These are phyloP conservation scores for Drosophila leontia DNA, from an alignment of 1,140 invertebrate genomes.

Conservation along the genomic window DNA sequence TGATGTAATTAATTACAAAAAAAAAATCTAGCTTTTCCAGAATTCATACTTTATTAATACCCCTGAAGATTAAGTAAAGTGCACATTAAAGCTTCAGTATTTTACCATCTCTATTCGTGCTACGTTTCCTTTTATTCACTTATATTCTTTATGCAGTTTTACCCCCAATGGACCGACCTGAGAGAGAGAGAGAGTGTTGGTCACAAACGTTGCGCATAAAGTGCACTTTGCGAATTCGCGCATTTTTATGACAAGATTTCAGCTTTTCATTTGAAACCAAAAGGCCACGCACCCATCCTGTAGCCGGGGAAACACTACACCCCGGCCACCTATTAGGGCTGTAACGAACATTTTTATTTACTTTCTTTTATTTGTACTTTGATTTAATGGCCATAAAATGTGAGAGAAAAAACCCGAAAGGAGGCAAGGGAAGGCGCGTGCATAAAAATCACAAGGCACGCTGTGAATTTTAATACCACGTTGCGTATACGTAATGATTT, in stretches of 20 bases:
- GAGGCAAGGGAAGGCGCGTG: constrained; percentile 37
- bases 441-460: constrained; percentile 66
- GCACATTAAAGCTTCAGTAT: background rate
- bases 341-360: constrained; percentile 75
- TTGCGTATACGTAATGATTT: constrained; percentile 75
- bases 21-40: background rate
- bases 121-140: constrained; percentile 19
- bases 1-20: constrained; percentile 5
- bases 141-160: constrained; percentile 36
- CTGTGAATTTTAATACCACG: constrained; percentile 75
- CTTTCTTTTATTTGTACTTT: constrained; percentile 79
- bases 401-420: background rate
- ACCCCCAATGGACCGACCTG: constrained; percentile 6
- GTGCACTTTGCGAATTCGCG: constrained; percentile 80
- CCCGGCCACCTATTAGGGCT: constrained; percentile 46
- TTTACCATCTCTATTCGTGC: constrained; percentile 3
- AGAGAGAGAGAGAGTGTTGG: constrained; percentile 16
- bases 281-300: constrained; percentile 28
- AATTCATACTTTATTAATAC: background rate
- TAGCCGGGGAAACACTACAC: background rate
- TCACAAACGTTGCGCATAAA: constrained; percentile 64
- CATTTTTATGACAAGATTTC: constrained; percentile 79
- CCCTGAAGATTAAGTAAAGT: background rate
- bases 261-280: constrained; percentile 69
- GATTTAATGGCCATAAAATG: constrained; percentile 80